phyloP scores from a whole-genome alignment of 2,888 invertebrate genomes.

The Protonemura montana region DNA sequence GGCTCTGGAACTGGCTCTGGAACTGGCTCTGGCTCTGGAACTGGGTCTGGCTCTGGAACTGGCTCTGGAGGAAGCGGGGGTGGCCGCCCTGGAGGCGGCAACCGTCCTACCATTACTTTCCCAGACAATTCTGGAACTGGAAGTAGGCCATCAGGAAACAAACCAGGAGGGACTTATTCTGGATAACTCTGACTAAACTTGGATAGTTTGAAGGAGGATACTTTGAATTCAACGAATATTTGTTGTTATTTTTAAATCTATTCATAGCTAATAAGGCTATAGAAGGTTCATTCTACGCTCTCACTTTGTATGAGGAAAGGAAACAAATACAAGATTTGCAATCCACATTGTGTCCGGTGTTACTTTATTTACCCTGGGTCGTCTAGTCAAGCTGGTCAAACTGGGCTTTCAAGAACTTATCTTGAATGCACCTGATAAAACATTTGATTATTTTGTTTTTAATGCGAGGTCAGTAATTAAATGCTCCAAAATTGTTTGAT shows the following conservation, averaged over 20 bases:
- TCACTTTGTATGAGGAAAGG: background rate
- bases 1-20: no score
- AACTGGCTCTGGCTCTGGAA: no score
- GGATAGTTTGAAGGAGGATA: background rate
- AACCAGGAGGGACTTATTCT: background rate
- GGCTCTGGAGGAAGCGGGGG: background rate
- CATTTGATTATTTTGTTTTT: no score
- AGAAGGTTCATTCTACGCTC: background rate
- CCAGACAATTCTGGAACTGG: background rate
- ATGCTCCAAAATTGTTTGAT: no score
- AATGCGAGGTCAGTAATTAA: no score
- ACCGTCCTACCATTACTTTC: background rate
- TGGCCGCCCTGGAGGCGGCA: background rate
- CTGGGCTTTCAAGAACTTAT: no score
- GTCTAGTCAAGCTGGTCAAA: no score
- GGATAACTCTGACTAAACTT: background rate
- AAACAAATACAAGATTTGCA: background rate
- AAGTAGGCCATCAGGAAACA: background rate
- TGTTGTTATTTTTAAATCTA: background rate
- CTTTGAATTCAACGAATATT: background rate
- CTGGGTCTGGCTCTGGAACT: background rate
- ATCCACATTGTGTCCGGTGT: background rate
- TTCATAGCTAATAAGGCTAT: background rate
- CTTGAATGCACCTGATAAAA: no score
- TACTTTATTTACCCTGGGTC: no score